Evolutionary conservation across 2,888 invertebrate species (phyloP), one percentile per base, ranked within the genome.

Genomic region (Epirrhoe alternata): DNA sequence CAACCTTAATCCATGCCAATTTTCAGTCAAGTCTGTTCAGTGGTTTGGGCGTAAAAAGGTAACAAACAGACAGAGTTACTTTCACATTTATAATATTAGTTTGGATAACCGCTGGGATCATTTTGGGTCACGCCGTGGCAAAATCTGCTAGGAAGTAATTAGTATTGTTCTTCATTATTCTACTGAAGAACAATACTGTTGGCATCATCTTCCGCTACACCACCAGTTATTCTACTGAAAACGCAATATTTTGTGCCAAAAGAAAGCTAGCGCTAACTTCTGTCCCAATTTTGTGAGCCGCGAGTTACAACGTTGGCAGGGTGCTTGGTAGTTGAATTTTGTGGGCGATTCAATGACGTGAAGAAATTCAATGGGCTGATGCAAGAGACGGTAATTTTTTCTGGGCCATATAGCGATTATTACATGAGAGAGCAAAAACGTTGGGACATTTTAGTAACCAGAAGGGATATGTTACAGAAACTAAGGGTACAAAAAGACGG

Each of bases 341-440:
- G 67, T 68, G 60, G 67, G 38, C 52, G 52, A 57, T 50, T 38
- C 64, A 68, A 68, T 68, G 67, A 56, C 5, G 56, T 61, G 64
- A 24, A 59, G 16, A 64, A 56, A 65, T 33, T 16, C 57, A 68
- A 68, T 64, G 67, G 67, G 53, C 63, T 59, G 55, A 52, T 35
- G 31, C 35, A 35, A 51, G 45, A 45, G 51, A 59, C 31, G 53
- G 54, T 35, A 55, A 38, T 49, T 49, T 56, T 63, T 63, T 66
- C 62, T 66, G 55, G 51, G 17, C 17, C 66, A 62, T 66, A 35
- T n/a, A 62, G 31, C 62, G 33, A 55, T 62, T 59, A 59, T 54
- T 45, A 55, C 55, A 30, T 60, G 62, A 55, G 62, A 5, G 33
- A 50, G 53, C 35, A 42, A 31, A 47, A 33, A 49, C 30, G 5